Conservation (phyloP, 2,113 vertebrate species). For the Anoura caudifer region DNA sequence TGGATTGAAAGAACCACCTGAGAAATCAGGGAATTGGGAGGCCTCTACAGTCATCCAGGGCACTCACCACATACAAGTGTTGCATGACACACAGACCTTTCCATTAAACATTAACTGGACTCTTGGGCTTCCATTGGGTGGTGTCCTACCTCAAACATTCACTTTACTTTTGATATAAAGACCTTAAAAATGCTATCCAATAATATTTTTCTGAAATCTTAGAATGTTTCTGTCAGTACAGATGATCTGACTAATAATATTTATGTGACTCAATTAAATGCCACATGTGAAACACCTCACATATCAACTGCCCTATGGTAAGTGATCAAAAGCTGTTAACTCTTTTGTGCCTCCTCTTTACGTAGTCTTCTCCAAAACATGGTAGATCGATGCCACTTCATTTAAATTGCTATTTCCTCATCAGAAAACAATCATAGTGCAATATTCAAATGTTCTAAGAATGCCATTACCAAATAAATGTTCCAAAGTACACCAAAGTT, state of each 20-base stretch:
- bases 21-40: background rate
- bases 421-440: background rate
- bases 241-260: background rate
- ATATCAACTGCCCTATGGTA: background rate
- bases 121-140: background rate
- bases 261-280: background rate
- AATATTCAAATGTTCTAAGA: background rate
- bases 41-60: too few species aligned
- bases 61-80: background rate
- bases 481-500: conserved; percentile 8
- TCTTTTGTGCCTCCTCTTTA: background rate
- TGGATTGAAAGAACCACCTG: background rate
- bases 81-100: background rate
- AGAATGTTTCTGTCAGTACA: background rate
- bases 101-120: background rate
- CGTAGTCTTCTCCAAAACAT: background rate
- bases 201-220: background rate
- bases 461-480: background rate
- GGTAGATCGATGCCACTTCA: background rate
- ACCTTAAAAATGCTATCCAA: background rate
- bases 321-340: background rate
- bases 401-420: background rate
- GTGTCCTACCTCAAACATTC: background rate
- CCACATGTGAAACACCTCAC: background rate
- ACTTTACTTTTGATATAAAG: background rate